Base-by-base conservation (phyloP, 2,797 vertebrate genomes). In the Alfaro cultratus region DNA sequence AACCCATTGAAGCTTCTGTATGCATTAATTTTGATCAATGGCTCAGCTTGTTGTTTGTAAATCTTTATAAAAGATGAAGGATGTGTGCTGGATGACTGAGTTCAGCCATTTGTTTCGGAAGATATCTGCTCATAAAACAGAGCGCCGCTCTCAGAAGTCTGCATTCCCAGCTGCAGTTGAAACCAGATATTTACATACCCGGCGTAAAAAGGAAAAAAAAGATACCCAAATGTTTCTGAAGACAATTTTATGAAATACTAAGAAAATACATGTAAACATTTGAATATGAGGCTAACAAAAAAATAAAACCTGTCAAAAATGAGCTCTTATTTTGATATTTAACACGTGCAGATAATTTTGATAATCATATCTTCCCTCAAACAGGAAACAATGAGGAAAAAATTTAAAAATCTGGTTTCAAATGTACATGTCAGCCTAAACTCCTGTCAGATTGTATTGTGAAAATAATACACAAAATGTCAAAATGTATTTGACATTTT, bases 91-190 rank as follows among this genome's bases (percentile, higher is more conserved):
- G 49, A 80, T 82, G 57, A 39, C 1, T 62, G 15, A 75, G 83
- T 80, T 43, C 10, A 75, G 18, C 13, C 51, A 62, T 21, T 73
- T 74, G 11, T 51, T 76, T 77, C 29, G 82, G 82, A 84, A n/a
- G 16, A 79, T 60, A 34, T 75, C 49, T 55, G 5, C 26, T 29
- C 23, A 23, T 41, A 23, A 21, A 23, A 39, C 16, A 41, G 39
- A 62, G 13, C 13, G 29, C 8, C 13, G 31, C 10, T 71, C 31
- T 49, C 39, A 84, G 51, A 76, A 73, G 62, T 16, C 55, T 85
- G 39, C 82, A 78, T 73, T 79, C 72, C 70, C 45, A 75, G 71
- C 78, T 85, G 74, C 10, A n/a, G 23, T 45, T 43, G 23, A 4
- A 15, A 43, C 23, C 67, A 45, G 39, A 70, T 70, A n/a, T 45